Base-by-base conservation (phyloP, 2,888 invertebrate genomes). In the Acrobasis suavella region DNA sequence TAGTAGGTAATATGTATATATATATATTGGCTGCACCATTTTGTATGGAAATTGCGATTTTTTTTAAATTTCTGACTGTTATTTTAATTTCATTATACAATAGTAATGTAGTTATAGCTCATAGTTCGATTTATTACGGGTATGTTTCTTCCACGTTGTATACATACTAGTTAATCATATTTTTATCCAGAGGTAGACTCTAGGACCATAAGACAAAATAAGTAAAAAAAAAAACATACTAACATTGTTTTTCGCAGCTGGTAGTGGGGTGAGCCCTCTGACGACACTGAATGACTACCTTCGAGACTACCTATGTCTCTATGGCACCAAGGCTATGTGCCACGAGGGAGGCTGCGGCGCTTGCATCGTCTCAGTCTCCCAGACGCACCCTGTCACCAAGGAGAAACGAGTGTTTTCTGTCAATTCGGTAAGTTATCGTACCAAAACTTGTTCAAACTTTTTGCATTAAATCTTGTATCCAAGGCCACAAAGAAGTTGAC, bases 341-440 rank as follows among this genome's bases (percentile, higher is more conserved):
- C 88, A 92, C 17, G 95, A 96, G 78, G 96, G 95, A 1, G 96
- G 95, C 6, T 96, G 96, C 73, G 96, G 96, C 0, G 93, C 93
- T 0, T 96, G 96, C 72, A 83, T 94, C 2, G 94, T 94, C 1
- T 85, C 92, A 1, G 93, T 91, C 0, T 76, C 87, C 0, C 85
- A 79, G n/a, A 80, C 79, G 1, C 87, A 94, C 69, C 89, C 93
- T 0, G 78, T 74, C 9, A 93, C 93, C 0, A 90, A 93, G 8
- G 87, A 92, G 68, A 86, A 85, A 42, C 81, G 85, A 7, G 86
- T 91, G 0, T 88, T 94, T 72, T 93, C 95, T 50, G 94, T 95
- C 0, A 96, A 95, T 80, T 95, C 95, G 60, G 95, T 95, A 82
- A 91, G 93, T 76, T 32, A 2, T 22, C 6, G n/a, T 46, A 46